Conservation (phyloP, 2,797 vertebrate genomes). For the Eleutherodactylus coqui region DNA sequence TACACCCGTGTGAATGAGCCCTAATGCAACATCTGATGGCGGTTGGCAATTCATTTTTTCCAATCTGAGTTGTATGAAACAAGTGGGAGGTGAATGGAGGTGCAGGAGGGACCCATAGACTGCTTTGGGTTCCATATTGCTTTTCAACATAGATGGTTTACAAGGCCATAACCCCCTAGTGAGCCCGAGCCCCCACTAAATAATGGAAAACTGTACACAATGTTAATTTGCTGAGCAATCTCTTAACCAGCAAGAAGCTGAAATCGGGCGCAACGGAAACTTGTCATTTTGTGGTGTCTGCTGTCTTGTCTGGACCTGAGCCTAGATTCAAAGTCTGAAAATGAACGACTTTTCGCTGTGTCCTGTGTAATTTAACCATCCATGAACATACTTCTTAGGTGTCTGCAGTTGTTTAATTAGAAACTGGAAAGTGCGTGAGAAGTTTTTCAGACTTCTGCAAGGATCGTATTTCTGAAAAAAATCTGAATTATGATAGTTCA, state of each 20-base stretch:
- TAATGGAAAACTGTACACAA: background rate
- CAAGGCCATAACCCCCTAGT: too few relatives aligned
- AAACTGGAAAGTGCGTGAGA: conserved; percentile 23
- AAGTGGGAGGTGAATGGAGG: too few relatives aligned
- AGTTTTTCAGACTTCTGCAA: background rate
- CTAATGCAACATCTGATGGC: too few relatives aligned
- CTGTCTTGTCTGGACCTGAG: background rate
- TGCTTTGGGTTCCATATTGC: too few relatives aligned
- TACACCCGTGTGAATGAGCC: too few relatives aligned
- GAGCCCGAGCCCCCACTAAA: too few relatives aligned
- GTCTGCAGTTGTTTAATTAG: conserved; percentile 40
- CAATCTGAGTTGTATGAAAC: too few relatives aligned
- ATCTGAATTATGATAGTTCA: background rate
- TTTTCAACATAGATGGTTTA: too few relatives aligned
- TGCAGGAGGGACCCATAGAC: too few relatives aligned
- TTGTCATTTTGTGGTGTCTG: background rate
- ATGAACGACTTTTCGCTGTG: background rate
- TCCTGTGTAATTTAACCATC: conserved; percentile 44
- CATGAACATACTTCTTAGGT: conserved; percentile 24
- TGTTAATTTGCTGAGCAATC: background rate
- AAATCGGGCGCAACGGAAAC: background rate
- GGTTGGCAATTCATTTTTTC: too few relatives aligned
- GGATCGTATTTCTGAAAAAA: background rate
- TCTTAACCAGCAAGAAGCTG: background rate
- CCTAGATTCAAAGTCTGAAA: background rate